A percentile compares a stretch with the other conserved stretches of the same genome.
phyloP scores from a whole-genome alignment of 2,888 invertebrate genomes.

The Zaprionus bogoriensis region DNA sequence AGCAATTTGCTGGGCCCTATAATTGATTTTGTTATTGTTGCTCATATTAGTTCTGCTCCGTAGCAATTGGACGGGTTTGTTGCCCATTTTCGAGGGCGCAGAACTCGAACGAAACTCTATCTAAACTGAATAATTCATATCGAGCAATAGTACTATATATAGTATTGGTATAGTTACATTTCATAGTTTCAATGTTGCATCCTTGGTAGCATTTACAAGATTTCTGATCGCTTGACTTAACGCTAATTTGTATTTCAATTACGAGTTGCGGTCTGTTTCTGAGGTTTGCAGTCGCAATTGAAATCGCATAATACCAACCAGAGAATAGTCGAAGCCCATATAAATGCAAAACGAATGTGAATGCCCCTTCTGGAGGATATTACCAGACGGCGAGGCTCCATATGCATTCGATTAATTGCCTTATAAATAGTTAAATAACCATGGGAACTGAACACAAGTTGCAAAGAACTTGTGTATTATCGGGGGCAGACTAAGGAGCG shows the following conservation, averaged over 20 bases:
- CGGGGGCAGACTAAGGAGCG: no score
- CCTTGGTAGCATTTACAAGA: constrained; percentile 65
- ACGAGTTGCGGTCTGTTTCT: constrained; percentile 57
- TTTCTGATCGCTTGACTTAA: constrained; percentile 66
- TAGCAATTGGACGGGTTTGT: constrained; percentile 35
- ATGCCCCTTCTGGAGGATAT: constrained; percentile 64
- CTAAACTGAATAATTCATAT: constrained; percentile 26
- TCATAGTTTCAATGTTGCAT: constrained; percentile 60
- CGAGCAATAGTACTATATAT: constrained; percentile 2
- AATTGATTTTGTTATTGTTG: no score
- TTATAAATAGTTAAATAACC: constrained; percentile 1
- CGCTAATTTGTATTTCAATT: constrained; percentile 52
- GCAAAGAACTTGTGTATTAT: no score
- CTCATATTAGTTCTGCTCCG: no score
- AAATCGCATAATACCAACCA: constrained; percentile 13
- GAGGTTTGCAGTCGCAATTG: constrained; percentile 27
- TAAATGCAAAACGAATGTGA: constrained; percentile 37
- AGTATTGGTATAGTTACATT: constrained; percentile 15
- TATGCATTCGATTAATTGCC: constrained; percentile 6
- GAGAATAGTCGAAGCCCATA: constrained; percentile 15
- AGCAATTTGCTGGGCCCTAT: neutral
- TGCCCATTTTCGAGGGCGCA: constrained; percentile 35
- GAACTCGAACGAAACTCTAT: constrained; percentile 33
- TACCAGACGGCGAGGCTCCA: no score
- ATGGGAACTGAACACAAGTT: neutral